Base-by-base conservation (phyloP, 2,888 invertebrate genomes). In the Ophioninae sp. region DNA sequence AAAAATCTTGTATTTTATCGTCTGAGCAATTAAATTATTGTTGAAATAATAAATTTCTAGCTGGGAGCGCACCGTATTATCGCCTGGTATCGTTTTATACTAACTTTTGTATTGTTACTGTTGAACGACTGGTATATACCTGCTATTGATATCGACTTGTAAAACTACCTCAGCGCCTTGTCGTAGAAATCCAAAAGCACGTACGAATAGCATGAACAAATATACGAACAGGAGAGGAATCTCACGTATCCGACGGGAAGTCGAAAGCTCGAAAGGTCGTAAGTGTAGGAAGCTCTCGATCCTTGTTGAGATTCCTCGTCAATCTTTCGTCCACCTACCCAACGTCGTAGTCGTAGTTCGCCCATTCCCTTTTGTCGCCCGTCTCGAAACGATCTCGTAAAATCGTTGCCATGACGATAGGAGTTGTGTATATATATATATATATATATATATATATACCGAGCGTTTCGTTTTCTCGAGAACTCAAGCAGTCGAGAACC, bases 361-460 rank as follows among this genome's bases (percentile, higher is more conserved):
- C 30, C 59, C 67, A 61, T 61, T 67, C 56, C 57, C 64, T 79
- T 72, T 80, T 80, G 73, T 83, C 73, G 69, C 73, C 50, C 59
- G 59, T 69, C 78, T 23, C 62, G 78, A 70, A 81, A 83, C 77
- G 83, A 74, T 75, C 80, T 72, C 81, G 77, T 83, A 83, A 83
- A 83, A 81, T 83, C 74, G 64, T 68, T 77, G 70, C 74, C 74
- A 76, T 75, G 61, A 69, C 79, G 57, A 80, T 68, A 56, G 30
- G 65, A 62, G 59, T 69, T 62, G 10, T 62, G 56, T 30, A n/a
- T 57, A 57, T 57, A 44, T 44, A 44, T 44, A 44, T 44, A 44
- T 44, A 44, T 21, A 59, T 59, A 59, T 21, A 59, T 59, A 59
- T 8, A 20, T 7, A 13, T 64, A 50, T 70, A 56, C 21, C 20